Evolutionary conservation across 2,888 invertebrate genomes (phyloP).

Genomic region (Meiosimyza decipiens): DNA sequence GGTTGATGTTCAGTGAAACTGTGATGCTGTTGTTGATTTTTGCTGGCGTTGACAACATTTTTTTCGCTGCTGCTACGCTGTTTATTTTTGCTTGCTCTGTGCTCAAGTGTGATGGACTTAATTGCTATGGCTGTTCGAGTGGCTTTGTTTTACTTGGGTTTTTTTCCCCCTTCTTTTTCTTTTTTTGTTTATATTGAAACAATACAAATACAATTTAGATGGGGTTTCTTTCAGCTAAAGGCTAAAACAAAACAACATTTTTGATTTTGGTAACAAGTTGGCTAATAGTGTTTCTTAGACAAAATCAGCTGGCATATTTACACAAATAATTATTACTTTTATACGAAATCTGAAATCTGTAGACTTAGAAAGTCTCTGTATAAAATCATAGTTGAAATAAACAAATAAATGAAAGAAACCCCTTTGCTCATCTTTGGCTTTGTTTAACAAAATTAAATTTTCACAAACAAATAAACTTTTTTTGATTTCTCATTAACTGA

Average conservation of each 20-base stretch:
- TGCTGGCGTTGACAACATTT: conserved; percentile 10
- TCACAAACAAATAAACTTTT: conserved; percentile 16
- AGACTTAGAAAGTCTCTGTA: not conserved
- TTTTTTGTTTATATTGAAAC: no score
- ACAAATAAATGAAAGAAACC: no score
- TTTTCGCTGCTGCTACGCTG: not conserved
- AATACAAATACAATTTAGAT: no score
- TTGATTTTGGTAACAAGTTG: no score
- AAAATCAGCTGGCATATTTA: conserved; percentile 10
- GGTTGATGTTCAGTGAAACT: conserved; percentile 16
- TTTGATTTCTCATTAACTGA: conserved; percentile 41
- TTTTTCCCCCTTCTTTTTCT: not conserved
- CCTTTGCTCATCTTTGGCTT: not conserved
- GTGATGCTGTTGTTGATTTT: conserved; percentile 11
- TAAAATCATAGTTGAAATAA: no score
- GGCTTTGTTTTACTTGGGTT: conserved; percentile 1
- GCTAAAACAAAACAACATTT: no score
- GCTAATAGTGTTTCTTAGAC: conserved; percentile 12
- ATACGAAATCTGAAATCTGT: not conserved
- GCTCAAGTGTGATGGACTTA: conserved; percentile 30
- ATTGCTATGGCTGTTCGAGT: conserved; percentile 21
- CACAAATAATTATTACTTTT: conserved; percentile 21
- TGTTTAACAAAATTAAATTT: conserved; percentile 6
- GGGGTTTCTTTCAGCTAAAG: no score
- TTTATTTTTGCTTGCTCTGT: conserved; percentile 2